A percentile compares a stretch with the other conserved stretches of the same genome.
Conservation (phyloP, 2,888 invertebrate genomes). For the Himalopsyche kuldschensis region DNA sequence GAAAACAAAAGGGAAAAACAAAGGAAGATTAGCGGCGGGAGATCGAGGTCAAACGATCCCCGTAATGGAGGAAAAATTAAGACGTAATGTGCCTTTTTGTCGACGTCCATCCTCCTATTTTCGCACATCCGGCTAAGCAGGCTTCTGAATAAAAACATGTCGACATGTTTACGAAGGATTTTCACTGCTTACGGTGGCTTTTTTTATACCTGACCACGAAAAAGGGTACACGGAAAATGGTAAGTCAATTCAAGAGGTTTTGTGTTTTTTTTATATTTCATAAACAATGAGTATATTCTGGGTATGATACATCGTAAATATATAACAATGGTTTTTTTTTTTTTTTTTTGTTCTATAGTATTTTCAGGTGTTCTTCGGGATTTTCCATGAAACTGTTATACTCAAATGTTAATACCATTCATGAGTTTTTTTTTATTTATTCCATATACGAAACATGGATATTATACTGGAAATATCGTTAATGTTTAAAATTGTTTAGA, state of each 20-base stretch:
- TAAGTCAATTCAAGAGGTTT: background rate
- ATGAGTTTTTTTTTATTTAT: too few species aligned
- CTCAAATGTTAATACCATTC: too few species aligned
- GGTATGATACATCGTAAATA: too few species aligned
- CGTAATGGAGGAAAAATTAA: conserved; percentile 4
- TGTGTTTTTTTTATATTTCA: background rate
- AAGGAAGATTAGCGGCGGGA: background rate
- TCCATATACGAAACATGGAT: too few species aligned
- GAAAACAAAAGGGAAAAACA: background rate
- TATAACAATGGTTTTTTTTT: too few species aligned
- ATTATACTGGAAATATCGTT: too few species aligned
- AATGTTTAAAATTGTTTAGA: too few species aligned
- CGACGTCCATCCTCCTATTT: background rate
- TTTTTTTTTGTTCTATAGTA: too few species aligned
- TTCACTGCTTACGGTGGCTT: background rate
- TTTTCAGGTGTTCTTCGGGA: too few species aligned
- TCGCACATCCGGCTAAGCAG: background rate
- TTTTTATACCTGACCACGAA: background rate
- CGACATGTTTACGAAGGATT: background rate
- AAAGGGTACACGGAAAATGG: background rate
- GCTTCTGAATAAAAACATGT: background rate
- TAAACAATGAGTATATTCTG: too few species aligned
- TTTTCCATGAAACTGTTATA: too few species aligned
- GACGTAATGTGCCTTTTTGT: conserved; percentile 10
- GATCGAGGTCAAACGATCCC: background rate